Evolutionary conservation across 64 coral and sea anemone genomes (phyloP).

Genomic region (Actinia equina): DNA sequence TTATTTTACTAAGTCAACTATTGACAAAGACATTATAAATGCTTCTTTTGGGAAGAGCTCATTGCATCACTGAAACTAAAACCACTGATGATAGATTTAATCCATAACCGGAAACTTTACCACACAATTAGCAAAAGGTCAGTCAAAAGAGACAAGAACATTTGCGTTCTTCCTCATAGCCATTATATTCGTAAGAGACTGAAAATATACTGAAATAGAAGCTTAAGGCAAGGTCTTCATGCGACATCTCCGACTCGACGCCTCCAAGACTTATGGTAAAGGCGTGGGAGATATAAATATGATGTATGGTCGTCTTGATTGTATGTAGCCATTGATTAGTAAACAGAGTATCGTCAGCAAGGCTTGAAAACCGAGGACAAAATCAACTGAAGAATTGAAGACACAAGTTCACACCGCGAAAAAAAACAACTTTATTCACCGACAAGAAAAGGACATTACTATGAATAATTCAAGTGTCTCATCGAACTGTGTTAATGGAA

Average conservation of each 20-base stretch:
- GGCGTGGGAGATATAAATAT: slow-evolving; percentile 5
- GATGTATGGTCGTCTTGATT: not conserved
- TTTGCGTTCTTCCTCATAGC: not conserved
- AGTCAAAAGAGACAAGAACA: not conserved
- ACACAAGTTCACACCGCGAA: not conserved
- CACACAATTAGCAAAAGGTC: slow-evolving; percentile 4
- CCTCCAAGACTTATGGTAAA: not conserved
- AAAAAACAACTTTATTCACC: not conserved
- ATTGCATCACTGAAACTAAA: slow-evolving; percentile 16
- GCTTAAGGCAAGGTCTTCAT: not conserved
- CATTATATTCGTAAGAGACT: slow-evolving; percentile 7
- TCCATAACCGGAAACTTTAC: not conserved
- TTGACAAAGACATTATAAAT: not conserved
- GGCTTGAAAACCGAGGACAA: not conserved
- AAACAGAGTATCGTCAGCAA: not conserved
- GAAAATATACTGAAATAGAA: not conserved
- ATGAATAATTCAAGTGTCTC: not conserved
- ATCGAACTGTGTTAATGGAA: not conserved
- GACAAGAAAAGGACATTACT: not conserved
- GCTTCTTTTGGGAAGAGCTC: not conserved
- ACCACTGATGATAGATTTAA: slow-evolving; percentile 8
- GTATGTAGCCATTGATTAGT: not conserved
- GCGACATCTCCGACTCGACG: not conserved
- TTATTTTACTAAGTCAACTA: not conserved
- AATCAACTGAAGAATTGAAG: not conserved